Percentiles rank a stretch among this genome's conserved stretches.
Evolutionary conservation across 2,888 invertebrate species (phyloP).

Genomic region (Apamea monoglypha): DNA sequence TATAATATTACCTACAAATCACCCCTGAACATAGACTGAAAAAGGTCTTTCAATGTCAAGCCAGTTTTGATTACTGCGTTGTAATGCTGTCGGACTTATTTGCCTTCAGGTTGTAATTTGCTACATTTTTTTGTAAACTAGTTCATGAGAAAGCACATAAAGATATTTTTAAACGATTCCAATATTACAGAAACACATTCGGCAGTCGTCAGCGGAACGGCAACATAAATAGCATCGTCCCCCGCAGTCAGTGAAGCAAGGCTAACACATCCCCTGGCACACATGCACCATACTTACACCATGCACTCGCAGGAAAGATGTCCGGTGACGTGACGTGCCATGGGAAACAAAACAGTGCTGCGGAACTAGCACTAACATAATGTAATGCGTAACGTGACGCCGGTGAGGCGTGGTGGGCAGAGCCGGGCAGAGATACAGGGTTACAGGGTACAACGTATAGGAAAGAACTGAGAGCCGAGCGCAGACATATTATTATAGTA

Average conservation of each 20-base stretch:
- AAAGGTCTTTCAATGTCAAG: conserved; percentile 4
- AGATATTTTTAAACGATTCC: conserved; percentile 23
- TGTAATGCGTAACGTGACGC: not conserved
- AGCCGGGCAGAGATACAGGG: too few relatives aligned
- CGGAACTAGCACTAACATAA: not conserved
- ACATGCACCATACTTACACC: not conserved
- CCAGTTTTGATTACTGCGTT: not conserved
- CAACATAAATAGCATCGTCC: conserved; percentile 37
- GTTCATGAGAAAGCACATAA: conserved; percentile 1
- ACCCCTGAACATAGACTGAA: conserved; percentile 15
- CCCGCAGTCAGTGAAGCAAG: conserved; percentile 34
- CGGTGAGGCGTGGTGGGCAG: not conserved
- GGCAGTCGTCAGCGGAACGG: conserved; percentile 21
- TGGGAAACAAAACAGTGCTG: conserved; percentile 14
- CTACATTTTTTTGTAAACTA: not conserved
- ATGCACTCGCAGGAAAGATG: conserved; percentile 18
- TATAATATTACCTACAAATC: not conserved
- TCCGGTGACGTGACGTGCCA: conserved; percentile 11
- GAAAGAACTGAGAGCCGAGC: too few relatives aligned
- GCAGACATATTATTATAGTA: not conserved
- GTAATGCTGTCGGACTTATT: not conserved
- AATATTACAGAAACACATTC: conserved; percentile 23
- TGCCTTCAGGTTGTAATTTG: not conserved
- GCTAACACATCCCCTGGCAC: conserved; percentile 36
- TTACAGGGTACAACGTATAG: not conserved